Conservation (phyloP, 2,113 vertebrate genomes). For the Ophiodon elongatus region DNA sequence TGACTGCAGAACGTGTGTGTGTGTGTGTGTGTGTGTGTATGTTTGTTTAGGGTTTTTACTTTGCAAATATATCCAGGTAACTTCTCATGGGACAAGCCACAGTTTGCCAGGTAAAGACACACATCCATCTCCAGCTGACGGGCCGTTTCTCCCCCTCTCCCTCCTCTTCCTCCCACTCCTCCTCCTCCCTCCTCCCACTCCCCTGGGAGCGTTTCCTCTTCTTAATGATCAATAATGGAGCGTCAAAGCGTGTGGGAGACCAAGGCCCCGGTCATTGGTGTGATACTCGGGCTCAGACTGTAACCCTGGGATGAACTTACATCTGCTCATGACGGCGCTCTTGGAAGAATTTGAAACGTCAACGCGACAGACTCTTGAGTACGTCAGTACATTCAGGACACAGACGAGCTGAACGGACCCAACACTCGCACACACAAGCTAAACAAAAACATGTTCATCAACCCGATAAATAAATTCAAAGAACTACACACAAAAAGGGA, state of each 20-base stretch:
- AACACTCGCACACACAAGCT: neutral
- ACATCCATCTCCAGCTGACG: conserved; percentile 5
- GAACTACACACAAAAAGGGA: conserved; percentile 23
- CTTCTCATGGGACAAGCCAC: neutral
- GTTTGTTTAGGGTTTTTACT: too few species aligned
- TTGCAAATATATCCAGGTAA: conserved; percentile 11
- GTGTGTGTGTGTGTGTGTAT: too few species aligned
- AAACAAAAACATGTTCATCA: conserved; percentile 26
- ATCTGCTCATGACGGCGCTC: conserved; percentile 23
- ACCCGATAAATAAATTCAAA: conserved; percentile 65
- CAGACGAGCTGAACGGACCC: conserved; percentile 36
- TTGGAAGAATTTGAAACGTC: conserved; percentile 34
- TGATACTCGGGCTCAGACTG: neutral
- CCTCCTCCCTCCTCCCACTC: too few species aligned
- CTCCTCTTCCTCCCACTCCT: too few species aligned
- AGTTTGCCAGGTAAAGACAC: neutral
- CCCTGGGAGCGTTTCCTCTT: neutral
- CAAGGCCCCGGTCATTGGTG: neutral
- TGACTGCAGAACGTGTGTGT: neutral
- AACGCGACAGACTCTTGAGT: neutral
- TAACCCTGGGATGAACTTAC: conserved; percentile 9
- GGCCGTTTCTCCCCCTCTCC: neutral
- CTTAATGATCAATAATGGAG: conserved; percentile 1
- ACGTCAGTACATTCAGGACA: conserved; percentile 24
- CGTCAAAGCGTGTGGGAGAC: neutral